Base-by-base conservation (phyloP, 2,797 vertebrate species). In the Huso huso region DNA sequence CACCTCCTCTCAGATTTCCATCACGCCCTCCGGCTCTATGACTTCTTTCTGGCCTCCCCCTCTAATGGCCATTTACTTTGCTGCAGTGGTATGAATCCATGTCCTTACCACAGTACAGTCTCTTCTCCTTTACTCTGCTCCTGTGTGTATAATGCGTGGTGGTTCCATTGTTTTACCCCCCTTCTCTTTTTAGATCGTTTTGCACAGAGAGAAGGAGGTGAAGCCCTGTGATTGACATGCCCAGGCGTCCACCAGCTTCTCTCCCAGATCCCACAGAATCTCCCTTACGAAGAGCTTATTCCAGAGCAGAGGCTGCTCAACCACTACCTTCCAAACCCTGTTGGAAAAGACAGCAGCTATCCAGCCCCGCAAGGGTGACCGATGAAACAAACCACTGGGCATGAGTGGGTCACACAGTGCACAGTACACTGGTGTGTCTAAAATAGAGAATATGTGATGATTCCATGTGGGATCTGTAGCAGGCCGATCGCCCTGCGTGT, bases 21-120 rank as follows among this genome's bases (percentile, higher is more conserved):
- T 72, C 83, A 87, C 74, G 79, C 87, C 23, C 78, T 90, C 68
- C 81, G 85, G 69, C 84, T 93, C 50, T 89, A 89, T 3, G 91
- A 93, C 80, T 93, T 93, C 85, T 94, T 93, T 85, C 79, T 93
- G 77, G 89, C 91, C 12, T 91, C 90, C 6, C 91, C 90, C 91
- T 0, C 82, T 93, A 74, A 87, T 88, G 86, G 84, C 89, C 62
- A 84, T 90, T 75, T 89, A 88, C 84, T 85, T 92, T 6, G 85
- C 90, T 2, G 86, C 87, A 4, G 82, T 82, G 78, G 92, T 93
- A 78, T 70, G 83, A 61, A 57, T 10, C 1, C 15, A n/a, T 9
- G 12, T 48, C 65, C 63, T 65, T 64, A 6, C 23, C n/a, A 37
- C 37, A 37, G 37, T 37, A 37, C 37, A 37, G 37, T 4, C 37